Conservation (phyloP, 2,797 vertebrate species). For the Rousettus madagascariensis region DNA sequence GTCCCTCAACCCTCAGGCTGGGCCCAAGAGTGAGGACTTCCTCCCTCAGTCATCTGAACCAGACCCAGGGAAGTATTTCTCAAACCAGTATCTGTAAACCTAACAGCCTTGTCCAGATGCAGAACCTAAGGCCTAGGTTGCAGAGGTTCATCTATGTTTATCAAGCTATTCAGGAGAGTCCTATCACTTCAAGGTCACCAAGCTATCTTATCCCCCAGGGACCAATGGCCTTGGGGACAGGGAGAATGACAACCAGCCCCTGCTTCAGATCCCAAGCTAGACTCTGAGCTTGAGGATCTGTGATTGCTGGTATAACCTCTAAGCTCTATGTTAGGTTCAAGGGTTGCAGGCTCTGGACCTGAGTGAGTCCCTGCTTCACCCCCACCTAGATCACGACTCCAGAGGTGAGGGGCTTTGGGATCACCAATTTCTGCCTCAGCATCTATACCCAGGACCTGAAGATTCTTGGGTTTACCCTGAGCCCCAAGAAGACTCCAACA, state of each 20-base stretch:
- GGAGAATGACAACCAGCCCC: not conserved
- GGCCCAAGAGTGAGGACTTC: not conserved
- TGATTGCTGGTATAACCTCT: not conserved
- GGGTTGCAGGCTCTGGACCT: not conserved
- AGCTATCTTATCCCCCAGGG: not conserved
- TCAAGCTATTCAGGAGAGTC: not conserved
- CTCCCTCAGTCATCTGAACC: not conserved
- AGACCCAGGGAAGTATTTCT: not conserved
- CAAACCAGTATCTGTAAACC: not conserved
- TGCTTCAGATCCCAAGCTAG: not conserved
- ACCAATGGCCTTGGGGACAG: not conserved
- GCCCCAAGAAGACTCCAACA: not conserved
- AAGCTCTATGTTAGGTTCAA: not conserved
- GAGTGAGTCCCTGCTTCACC: not conserved
- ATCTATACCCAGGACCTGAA: not conserved
- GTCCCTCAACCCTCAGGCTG: not conserved
- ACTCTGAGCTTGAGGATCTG: not conserved
- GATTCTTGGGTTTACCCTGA: not conserved
- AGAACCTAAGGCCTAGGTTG: not conserved
- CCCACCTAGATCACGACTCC: not conserved
- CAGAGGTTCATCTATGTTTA: not conserved
- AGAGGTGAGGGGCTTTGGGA: not conserved
- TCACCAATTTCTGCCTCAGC: not conserved
- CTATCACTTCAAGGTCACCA: not conserved
- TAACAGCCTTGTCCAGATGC: not conserved